A percentile compares a stretch with the other conserved stretches of the same genome.
Evolutionary conservation across 1,140 invertebrate genomes (phyloP).

Genomic region (Bombus cullumanus): DNA sequence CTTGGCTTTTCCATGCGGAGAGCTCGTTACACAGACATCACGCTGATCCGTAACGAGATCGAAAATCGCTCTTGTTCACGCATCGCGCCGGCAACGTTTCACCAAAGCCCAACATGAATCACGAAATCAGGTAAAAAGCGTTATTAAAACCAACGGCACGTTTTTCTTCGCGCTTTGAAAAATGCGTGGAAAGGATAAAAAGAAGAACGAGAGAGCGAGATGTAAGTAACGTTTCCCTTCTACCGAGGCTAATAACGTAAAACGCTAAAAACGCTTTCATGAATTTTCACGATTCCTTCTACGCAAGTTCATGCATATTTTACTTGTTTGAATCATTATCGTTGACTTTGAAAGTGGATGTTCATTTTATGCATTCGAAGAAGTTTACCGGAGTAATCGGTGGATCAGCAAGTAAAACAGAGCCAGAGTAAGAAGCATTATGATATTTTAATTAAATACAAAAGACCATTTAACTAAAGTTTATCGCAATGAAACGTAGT

Average conservation of each 20-base stretch:
- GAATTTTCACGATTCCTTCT: conserved; percentile 10
- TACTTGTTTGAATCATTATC: not conserved
- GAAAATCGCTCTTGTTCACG: conserved; percentile 22
- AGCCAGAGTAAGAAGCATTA: not conserved
- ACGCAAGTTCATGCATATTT: not conserved
- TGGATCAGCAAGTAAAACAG: not conserved
- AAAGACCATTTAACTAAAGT: not conserved
- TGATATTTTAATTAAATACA: not conserved
- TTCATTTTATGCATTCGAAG: not conserved
- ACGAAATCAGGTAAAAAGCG: conserved; percentile 28
- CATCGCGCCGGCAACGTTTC: conserved; percentile 8
- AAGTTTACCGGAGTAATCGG: not conserved
- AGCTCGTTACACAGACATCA: conserved; percentile 31
- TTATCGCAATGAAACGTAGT: not conserved
- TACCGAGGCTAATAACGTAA: conserved; percentile 32
- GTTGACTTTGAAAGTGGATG: not conserved
- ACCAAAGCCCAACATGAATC: not conserved
- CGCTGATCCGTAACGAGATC: conserved; percentile 38
- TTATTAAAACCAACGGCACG: not conserved
- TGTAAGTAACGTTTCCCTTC: not conserved
- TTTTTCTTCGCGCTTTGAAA: conserved; percentile 15
- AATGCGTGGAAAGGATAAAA: not conserved
- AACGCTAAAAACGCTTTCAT: not conserved
- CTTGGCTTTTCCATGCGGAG: conserved; percentile 47
- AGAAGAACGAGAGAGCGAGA: not conserved